A percentile compares a stretch with the other conserved stretches of the same genome.
phyloP scores from a whole-genome alignment of 2,113 vertebrate species.

The Gymnarchus niloticus region DNA sequence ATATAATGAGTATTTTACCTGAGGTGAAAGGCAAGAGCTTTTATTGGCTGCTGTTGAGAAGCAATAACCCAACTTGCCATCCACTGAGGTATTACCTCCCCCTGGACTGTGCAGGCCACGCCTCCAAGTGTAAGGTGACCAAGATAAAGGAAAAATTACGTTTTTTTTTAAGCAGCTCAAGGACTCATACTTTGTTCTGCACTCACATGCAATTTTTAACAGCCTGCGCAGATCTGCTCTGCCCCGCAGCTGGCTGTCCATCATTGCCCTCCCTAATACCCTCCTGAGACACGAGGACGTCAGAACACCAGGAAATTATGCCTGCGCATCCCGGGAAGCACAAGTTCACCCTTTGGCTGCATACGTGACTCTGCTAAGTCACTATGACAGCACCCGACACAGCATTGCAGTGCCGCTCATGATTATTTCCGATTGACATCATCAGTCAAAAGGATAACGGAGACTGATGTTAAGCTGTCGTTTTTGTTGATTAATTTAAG shows the following conservation, averaged over 20 bases:
- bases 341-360: neutral
- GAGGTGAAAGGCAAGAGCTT: neutral
- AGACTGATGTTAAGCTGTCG: neutral
- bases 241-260: neutral
- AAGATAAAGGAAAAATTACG: neutral
- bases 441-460: neutral
- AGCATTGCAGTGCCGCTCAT: neutral
- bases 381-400: neutral
- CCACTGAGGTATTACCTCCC: neutral
- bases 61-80: neutral
- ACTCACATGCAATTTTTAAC: neutral
- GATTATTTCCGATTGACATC: neutral
- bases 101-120: neutral
- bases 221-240: neutral
- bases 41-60: neutral
- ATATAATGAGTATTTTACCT: neutral
- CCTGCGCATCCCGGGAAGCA: neutral
- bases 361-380: too few species aligned
- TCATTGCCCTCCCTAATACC: neutral
- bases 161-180: neutral
- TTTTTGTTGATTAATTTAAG: constrained; percentile 2
- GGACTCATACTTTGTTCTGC: neutral
- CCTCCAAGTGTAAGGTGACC: neutral
- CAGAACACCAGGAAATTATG: neutral
- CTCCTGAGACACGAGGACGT: neutral